Evolutionary conservation across 2,888 invertebrate species (phyloP).

Genomic region (Entomobrya proxima): DNA sequence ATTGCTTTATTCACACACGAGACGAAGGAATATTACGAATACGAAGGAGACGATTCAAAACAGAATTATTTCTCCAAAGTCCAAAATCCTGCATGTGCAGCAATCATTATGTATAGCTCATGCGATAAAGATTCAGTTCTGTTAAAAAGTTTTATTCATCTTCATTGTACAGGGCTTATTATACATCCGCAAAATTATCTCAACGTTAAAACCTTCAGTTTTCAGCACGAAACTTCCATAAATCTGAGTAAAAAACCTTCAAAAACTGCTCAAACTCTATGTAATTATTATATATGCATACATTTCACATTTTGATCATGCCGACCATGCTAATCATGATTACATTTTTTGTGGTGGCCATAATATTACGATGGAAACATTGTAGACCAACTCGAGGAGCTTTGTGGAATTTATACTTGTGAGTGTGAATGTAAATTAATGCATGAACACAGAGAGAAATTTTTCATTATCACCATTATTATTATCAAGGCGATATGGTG

Average conservation of each 20-base stretch:
- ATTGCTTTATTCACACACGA: conserved; percentile 68
- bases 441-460: not conserved
- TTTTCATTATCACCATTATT: conserved; percentile 59
- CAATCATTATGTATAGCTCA: conserved; percentile 2
- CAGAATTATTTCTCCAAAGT: too few relatives aligned
- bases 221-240: conserved; percentile 66
- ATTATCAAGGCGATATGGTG: conserved; percentile 64
- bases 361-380: not conserved
- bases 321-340: conserved; percentile 14
- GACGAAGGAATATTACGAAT: not conserved
- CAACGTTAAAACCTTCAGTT: conserved; percentile 41
- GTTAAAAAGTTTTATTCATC: conserved; percentile 15
- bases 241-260: conserved; percentile 64
- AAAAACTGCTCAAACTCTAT: conserved; percentile 39
- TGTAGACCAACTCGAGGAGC: not conserved
- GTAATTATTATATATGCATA: conserved; percentile 54
- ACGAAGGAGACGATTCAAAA: not conserved
- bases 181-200: conserved; percentile 28
- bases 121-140: conserved; percentile 1
- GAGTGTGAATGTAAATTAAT: conserved; percentile 22
- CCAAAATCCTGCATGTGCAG: too few relatives aligned
- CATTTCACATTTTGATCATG: conserved; percentile 12
- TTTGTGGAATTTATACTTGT: not conserved
- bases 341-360: conserved; percentile 5
- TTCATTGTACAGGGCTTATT: not conserved